Evolutionary conservation across 2,797 vertebrate species (phyloP), one percentile per base, ranked within the genome.

Genomic region (Sylvia borin): DNA sequence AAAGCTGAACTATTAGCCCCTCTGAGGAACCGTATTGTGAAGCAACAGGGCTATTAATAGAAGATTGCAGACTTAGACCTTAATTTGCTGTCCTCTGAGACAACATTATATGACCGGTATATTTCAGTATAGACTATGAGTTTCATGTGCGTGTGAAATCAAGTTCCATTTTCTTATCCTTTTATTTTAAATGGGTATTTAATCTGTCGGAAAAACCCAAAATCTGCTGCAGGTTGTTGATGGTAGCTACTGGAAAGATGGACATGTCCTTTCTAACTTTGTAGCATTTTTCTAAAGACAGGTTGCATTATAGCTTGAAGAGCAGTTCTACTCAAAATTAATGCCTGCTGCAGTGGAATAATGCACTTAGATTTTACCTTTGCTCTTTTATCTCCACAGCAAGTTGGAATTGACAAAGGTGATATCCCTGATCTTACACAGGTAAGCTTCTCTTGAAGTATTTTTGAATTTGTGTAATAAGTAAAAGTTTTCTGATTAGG

Each of bases 391-490:
- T 90, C 96, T 96, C 94, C 92, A 95, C 98, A 99, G 99, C 99
- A 99, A 99, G 98, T 99, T 96, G 99, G 99, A 97, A 99, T 99
- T 97, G 99, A 99, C 97, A 99, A 99, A 98, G 99, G 99, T 16
- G 99, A 99, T 96, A 99, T 99, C 89, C 99, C 99, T 48, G 99
- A 99, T 97, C 99, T 99, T 73, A 99, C 99, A 42, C 99, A 99
- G 98, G 99, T 99, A 98, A 98, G 98, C 88, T 75, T 54, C 26
- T 65, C 21, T 62, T 68, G 24, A 21, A 29, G 48, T 73, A 38
- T 74, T 81, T 77, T 90, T 74, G 47, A 11, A n/a, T 68, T 83
- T 43, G 20, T 86, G 24, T 67, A 62, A 18, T 83, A 79, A 81
- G 31, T 72, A 11, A 16, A 89, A 70, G 67, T 50, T 75, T 21